Evolutionary conservation across 1,140 invertebrate genomes (phyloP), one percentile per base, ranked within the genome.

Genomic region (Magallana ariakensis): DNA sequence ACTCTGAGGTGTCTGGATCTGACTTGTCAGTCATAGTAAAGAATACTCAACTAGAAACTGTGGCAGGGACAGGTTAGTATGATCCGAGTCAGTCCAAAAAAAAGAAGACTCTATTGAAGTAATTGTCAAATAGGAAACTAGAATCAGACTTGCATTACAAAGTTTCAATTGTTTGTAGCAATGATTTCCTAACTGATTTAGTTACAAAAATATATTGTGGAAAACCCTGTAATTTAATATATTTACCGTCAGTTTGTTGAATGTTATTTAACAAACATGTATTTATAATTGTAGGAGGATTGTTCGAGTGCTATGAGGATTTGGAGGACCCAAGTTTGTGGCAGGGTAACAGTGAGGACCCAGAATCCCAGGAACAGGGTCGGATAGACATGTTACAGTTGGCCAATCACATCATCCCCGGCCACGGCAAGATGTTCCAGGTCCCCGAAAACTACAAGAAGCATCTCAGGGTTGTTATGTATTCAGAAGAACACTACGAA

Each of bases 231-330:
- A n/a, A 10, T 58, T 58, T 58, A n/a, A 60, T 7, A 16, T 6
- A 16, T n/a, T 13, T 16, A 16, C n/a, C 1, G 7, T 60, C 15
- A 22, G 26, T 26, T 10, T 70, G 62, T 3, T 22, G 26, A 19
- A 22, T 70, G 22, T 6, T 70, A 22, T 70, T 46, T 46, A 46
- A 46, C 33, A 46, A 46, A 46, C 33, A 2, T 46, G 33, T 46
- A 46, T 10, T 33, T 19, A 26, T 33, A 33, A 13, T 91, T 84
- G 46, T 91, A 95, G 97, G 97, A 62, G 98, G 98, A 95, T 95
- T 98, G 33, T 98, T 98, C 96, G 98, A 98, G 94, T 96, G 96
- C 80, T 94, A 96, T 93, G 96, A 97, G 90, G 98, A 99, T 93
- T 95, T 99, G 55, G 92, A 95, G 0, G 93, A 98, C 93, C 96